phyloP scores from a whole-genome alignment of 2,888 invertebrate genomes.

The Corythucha ciliata region DNA sequence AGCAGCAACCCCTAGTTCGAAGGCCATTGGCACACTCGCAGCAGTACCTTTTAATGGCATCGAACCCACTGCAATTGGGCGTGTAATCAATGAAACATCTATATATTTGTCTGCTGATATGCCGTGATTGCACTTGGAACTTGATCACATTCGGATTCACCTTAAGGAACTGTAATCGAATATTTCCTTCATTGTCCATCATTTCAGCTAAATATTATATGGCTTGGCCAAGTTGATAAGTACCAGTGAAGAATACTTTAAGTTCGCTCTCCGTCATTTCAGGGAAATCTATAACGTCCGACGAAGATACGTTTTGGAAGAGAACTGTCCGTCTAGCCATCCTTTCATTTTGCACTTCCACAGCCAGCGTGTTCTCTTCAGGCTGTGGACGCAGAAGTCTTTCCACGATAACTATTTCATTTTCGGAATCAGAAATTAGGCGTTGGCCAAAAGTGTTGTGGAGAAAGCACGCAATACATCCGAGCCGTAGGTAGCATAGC shows the following conservation, averaged over 20 bases:
- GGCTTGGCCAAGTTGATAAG: slow-evolving; percentile 29
- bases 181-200: neutral
- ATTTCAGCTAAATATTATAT: slow-evolving; percentile 25
- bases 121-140: neutral
- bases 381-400: too few relatives aligned
- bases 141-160: neutral
- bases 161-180: neutral
- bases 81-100: too few relatives aligned
- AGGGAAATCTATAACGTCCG: slow-evolving; percentile 23
- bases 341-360: too few relatives aligned
- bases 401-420: too few relatives aligned
- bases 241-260: slow-evolving; percentile 30
- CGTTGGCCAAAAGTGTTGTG: too few relatives aligned
- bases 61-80: too few relatives aligned
- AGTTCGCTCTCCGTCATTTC: slow-evolving; percentile 29
- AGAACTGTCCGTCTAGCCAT: neutral
- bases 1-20: neutral
- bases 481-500: too few relatives aligned
- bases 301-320: slow-evolving; percentile 19
- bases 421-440: too few relatives aligned
- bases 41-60: too few relatives aligned
- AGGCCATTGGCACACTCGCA: slow-evolving; percentile 3
- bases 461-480: too few relatives aligned
- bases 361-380: too few relatives aligned
- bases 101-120: neutral